Conservation (phyloP, 2,797 vertebrate genomes). For the Halcyon chelicuti region DNA sequence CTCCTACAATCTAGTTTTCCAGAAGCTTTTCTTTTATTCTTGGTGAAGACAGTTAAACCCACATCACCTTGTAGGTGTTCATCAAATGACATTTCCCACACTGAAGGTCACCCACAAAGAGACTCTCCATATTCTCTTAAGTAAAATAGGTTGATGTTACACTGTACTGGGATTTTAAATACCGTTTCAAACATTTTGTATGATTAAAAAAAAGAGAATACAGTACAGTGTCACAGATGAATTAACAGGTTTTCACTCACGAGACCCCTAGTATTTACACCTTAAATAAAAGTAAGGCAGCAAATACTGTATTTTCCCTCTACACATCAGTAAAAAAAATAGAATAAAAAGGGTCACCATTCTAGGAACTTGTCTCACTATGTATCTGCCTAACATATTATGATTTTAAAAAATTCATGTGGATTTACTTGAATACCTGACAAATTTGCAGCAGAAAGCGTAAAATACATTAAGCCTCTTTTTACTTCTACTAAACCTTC, state of each 20-base stretch:
- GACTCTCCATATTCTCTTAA: too few relatives aligned
- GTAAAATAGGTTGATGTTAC: not conserved
- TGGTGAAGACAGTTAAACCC: not conserved
- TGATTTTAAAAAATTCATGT: not conserved
- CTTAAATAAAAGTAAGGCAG: not conserved
- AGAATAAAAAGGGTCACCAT: not conserved
- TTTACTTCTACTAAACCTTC: not conserved
- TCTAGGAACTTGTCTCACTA: not conserved
- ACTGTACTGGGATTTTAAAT: not conserved
- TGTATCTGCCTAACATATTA: not conserved
- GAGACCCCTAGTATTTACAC: not conserved
- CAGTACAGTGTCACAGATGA: not conserved
- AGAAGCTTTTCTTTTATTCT: not conserved
- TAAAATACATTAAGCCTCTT: not conserved
- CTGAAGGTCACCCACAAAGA: not conserved
- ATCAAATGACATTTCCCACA: not conserved
- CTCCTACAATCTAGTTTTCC: not conserved
- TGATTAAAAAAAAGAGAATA: not conserved
- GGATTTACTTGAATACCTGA: not conserved
- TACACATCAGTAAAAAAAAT: not conserved
- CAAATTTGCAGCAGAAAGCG: not conserved
- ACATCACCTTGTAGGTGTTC: not conserved
- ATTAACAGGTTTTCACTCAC: not conserved
- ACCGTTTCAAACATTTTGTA: not conserved
- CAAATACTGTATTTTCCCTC: not conserved